A percentile compares a stretch with the other conserved stretches of the same genome.
Conservation (phyloP, 1,140 invertebrate genomes). For the Microplitis mediator region DNA sequence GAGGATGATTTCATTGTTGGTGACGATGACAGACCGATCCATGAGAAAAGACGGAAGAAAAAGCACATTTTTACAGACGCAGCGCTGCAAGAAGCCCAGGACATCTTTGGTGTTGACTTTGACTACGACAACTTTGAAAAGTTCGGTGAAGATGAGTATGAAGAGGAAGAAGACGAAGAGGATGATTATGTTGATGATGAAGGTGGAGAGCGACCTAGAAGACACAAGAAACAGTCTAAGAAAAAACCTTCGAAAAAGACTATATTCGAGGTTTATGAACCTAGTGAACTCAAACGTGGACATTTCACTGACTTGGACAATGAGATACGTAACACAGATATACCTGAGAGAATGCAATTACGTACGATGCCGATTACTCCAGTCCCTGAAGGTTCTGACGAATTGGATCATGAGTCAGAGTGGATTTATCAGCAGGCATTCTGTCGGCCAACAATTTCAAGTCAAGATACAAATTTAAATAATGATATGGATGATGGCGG, state of each 20-base stretch:
- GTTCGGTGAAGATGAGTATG: constrained; percentile 86
- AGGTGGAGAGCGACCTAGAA: constrained; percentile 62
- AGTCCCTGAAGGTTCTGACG: constrained; percentile 81
- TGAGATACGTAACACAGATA: constrained; percentile 86
- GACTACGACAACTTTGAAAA: constrained; percentile 95
- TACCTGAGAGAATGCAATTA: constrained; percentile 92
- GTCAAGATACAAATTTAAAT: constrained; percentile 66
- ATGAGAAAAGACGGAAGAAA: constrained; percentile 84
- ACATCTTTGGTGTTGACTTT: constrained; percentile 99
- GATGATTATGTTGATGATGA: constrained; percentile 77
- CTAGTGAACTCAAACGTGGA: constrained; percentile 93
- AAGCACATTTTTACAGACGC: constrained; percentile 90
- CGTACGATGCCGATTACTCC: constrained; percentile 84
- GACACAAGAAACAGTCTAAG: constrained; percentile 74
- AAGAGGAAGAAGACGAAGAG: constrained; percentile 80
- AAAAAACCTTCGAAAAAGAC: constrained; percentile 86
- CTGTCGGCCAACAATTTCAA: constrained; percentile 79
- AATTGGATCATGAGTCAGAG: constrained; percentile 92
- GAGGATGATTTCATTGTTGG: constrained; percentile 98
- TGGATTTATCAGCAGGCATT: constrained; percentile 98
- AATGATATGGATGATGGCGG: constrained; percentile 56
- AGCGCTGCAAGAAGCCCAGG: constrained; percentile 96
- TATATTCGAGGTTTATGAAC: constrained; percentile 96
- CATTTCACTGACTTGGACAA: constrained; percentile 96
- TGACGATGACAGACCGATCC: constrained; percentile 91